phyloP scores from a whole-genome alignment of 2,113 vertebrate species.

The Tetrao urogallus region DNA sequence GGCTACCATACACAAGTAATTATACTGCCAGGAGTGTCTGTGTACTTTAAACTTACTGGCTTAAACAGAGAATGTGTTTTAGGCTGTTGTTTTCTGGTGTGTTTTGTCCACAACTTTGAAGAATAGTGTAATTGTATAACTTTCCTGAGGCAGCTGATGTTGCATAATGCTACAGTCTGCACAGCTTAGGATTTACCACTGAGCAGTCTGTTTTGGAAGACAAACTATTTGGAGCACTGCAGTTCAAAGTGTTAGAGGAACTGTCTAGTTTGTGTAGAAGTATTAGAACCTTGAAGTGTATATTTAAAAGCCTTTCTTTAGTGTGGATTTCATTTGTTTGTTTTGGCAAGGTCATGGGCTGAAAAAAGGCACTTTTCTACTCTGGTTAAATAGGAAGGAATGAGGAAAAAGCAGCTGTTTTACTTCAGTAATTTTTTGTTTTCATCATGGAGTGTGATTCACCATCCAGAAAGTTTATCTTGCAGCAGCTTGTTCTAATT shows the following conservation, averaged over 20 bases:
- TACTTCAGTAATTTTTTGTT: not conserved
- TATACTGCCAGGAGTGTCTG: conserved; percentile 67
- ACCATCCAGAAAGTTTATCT: conserved; percentile 20
- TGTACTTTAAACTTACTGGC: conserved; percentile 67
- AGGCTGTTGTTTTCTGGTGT: conserved; percentile 34
- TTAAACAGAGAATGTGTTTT: conserved; percentile 42
- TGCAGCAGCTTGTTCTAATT: not conserved
- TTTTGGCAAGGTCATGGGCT: conserved; percentile 42
- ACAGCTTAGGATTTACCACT: conserved; percentile 70
- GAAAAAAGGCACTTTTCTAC: conserved; percentile 50
- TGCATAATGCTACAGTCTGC: conserved; percentile 47
- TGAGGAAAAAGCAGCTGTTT: conserved; percentile 7
- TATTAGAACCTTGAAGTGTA: conserved; percentile 72
- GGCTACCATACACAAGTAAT: conserved; percentile 73
- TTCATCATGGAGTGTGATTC: conserved; percentile 43
- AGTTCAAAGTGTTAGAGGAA: conserved; percentile 68
- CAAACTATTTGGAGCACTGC: conserved; percentile 66
- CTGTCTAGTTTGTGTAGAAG: conserved; percentile 23
- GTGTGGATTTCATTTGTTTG: conserved; percentile 22
- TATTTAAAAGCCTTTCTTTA: conserved; percentile 36
- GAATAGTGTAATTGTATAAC: conserved; percentile 42
- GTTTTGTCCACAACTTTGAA: conserved; percentile 71
- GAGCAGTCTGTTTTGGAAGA: conserved; percentile 46
- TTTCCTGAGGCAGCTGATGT: conserved; percentile 55
- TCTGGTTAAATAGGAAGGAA: conserved; percentile 16